These are phyloP conservation scores for Poeciliopsis occidentalis DNA, from an alignment of 2,113 vertebrate genomes.

Conservation along the genomic window DNA sequence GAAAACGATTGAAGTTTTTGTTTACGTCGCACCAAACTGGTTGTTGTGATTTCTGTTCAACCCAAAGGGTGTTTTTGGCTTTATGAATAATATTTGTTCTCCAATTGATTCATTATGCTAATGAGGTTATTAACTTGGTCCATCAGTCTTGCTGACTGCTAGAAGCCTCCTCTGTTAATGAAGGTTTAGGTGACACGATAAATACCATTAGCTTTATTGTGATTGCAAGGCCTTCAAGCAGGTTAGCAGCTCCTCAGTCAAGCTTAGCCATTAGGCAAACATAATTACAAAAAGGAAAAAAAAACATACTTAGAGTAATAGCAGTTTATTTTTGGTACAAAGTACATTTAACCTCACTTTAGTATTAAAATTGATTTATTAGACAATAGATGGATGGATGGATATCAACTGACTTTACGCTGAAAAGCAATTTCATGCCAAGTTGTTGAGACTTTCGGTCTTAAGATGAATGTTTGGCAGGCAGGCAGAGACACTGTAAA, in stretches of 20 bases:
- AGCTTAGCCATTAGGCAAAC: slow-evolving; percentile 13
- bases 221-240: slow-evolving; percentile 36
- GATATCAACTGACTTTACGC: slow-evolving; percentile 26
- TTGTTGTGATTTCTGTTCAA: not conserved
- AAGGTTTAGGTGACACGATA: slow-evolving; percentile 40
- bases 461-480: slow-evolving; percentile 44
- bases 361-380: slow-evolving; percentile 19
- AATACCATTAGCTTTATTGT: slow-evolving; percentile 33
- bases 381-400: not conserved
- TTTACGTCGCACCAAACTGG: not conserved
- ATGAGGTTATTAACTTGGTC: slow-evolving; percentile 52
- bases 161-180: slow-evolving; percentile 44
- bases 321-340: slow-evolving; percentile 1
- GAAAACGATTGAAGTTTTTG: not conserved
- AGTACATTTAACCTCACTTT: slow-evolving; percentile 36
- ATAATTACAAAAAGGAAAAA: not conserved
- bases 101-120: slow-evolving; percentile 22
- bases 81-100: slow-evolving; percentile 38
- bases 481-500: slow-evolving; percentile 25
- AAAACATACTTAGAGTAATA: not conserved
- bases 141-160: slow-evolving; percentile 12
- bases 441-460: slow-evolving; percentile 46
- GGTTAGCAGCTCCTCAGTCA: slow-evolving; percentile 33
- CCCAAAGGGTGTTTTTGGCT: slow-evolving; percentile 4
- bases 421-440: slow-evolving; percentile 62